phyloP scores from a whole-genome alignment of 2,113 vertebrate genomes.

The Etia nguti region DNA sequence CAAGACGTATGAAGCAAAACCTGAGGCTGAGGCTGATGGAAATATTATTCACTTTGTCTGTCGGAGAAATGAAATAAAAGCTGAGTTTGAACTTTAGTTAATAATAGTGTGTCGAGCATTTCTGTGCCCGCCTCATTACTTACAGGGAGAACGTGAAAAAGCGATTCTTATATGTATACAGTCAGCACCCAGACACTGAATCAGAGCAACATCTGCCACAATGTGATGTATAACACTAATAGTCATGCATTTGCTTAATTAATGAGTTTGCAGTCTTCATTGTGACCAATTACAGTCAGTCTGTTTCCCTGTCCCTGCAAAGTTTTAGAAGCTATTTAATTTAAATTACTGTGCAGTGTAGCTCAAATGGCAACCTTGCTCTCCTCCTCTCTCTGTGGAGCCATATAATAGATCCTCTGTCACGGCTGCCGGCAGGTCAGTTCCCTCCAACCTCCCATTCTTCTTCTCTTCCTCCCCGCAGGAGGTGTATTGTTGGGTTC shows the following conservation, averaged over 20 bases:
- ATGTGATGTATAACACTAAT: not conserved
- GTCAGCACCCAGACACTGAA: not conserved
- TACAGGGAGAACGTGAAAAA: not conserved
- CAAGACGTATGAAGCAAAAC: not conserved
- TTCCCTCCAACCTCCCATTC: constrained; percentile 12
- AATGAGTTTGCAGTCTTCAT: not conserved
- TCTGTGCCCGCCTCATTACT: not conserved
- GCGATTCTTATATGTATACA: not conserved
- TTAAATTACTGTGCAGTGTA: not conserved
- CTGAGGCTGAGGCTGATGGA: not conserved
- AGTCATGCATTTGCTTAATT: not conserved
- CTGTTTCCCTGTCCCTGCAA: not conserved
- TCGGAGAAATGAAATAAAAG: not conserved
- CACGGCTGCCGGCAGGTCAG: not conserved
- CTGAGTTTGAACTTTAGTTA: not conserved
- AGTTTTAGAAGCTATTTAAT: not conserved
- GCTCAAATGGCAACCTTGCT: not conserved
- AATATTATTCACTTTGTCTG: not conserved
- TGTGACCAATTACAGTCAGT: not conserved
- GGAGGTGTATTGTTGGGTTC: constrained; percentile 10
- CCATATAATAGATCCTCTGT: constrained; percentile 1
- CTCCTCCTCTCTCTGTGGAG: not conserved
- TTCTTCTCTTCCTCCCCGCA: not conserved
- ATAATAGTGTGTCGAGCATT: not conserved
- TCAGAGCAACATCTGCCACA: not conserved